Conservation (phyloP, 2,113 vertebrate genomes). For the Ophthalmolycus amberensis region DNA sequence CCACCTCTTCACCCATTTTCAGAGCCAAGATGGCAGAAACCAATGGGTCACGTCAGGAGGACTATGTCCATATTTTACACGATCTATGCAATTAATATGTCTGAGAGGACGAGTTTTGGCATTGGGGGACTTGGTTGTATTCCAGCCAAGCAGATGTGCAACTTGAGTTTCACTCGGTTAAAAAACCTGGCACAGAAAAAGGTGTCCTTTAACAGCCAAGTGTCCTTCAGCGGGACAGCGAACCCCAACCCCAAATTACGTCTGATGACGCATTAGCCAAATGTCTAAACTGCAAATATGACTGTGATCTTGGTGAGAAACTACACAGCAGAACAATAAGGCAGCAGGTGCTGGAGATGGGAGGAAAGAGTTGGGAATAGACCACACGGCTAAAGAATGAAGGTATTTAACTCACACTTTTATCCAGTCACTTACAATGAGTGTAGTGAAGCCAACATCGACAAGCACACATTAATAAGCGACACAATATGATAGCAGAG, state of each 20-base stretch:
- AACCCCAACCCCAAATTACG: not conserved
- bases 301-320: not conserved
- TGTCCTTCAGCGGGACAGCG: slow-evolving; percentile 3
- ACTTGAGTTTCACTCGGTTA: too few species aligned
- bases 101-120: not conserved
- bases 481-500: not conserved
- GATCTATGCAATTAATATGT: too few species aligned
- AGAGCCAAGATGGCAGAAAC: too few species aligned
- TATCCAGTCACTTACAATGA: not conserved
- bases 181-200: not conserved
- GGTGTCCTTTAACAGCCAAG: not conserved
- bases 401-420: not conserved
- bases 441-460: not conserved
- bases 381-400: not conserved
- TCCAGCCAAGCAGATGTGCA: too few species aligned
- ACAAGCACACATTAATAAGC: not conserved
- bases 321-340: not conserved
- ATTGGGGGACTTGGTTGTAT: too few species aligned
- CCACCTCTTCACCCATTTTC: too few species aligned
- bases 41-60: too few species aligned
- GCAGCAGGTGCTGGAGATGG: not conserved
- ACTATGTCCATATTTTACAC: too few species aligned
- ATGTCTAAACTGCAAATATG: not conserved
- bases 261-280: not conserved
- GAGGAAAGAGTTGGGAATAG: not conserved